phyloP scores from a whole-genome alignment of 2,113 vertebrate genomes.

The Tyto alba region DNA sequence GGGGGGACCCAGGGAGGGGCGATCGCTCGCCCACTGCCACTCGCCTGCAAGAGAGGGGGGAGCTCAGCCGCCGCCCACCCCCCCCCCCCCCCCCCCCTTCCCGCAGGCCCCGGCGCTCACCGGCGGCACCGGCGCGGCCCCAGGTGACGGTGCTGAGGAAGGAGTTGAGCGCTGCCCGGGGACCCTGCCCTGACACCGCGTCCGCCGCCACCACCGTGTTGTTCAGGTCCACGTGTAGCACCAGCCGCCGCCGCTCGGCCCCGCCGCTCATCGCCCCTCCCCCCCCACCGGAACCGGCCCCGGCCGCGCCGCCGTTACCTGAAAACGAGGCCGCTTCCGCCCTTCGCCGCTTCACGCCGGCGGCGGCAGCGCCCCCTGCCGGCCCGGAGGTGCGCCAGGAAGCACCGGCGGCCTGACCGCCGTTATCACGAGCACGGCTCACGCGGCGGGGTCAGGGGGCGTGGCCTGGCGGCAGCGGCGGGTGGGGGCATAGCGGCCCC shows the following conservation, averaged over 20 bases:
- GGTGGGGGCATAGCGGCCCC: background rate
- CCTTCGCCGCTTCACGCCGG: background rate
- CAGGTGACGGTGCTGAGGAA: conserved; percentile 83
- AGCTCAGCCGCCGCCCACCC: background rate
- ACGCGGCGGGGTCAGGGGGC: background rate
- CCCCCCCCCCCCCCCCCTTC: background rate
- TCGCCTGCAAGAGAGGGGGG: conserved; percentile 68
- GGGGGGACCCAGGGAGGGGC: conserved; percentile 76
- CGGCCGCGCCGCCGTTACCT: background rate
- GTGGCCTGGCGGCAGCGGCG: background rate
- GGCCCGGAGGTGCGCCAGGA: background rate
- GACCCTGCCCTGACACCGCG: conserved; percentile 74
- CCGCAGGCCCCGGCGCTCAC: background rate
- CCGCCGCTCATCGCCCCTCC: background rate
- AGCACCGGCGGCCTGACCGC: background rate
- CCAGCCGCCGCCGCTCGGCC: conserved; percentile 64
- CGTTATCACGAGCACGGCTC: background rate
- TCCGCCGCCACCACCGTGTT: conserved; percentile 85
- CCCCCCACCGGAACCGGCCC: background rate
- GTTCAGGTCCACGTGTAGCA: conserved; percentile 86
- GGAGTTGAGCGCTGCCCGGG: conserved; percentile 75
- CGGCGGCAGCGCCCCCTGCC: background rate
- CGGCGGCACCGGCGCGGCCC: conserved; percentile 57
- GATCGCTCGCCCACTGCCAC: conserved; percentile 85
- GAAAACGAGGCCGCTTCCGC: background rate